Base-by-base conservation (phyloP, 2,797 vertebrate species). In the Sebastes cheni region DNA sequence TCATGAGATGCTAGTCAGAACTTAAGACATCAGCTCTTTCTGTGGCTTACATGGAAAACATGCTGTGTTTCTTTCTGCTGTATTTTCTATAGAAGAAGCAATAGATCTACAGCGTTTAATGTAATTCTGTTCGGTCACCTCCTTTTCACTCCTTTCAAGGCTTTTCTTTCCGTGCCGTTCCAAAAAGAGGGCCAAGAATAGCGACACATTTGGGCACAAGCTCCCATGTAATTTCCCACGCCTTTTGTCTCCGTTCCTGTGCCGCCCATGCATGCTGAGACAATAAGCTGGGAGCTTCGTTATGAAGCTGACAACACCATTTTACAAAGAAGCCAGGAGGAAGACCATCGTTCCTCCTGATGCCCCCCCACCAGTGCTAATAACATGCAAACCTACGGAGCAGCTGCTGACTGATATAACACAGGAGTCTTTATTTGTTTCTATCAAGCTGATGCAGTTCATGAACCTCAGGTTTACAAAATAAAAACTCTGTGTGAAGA, bases 161-260 rank as follows among this genome's bases (percentile, higher is more conserved):
- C 88, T 84, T 87, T 77, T 74, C 67, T 61, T 89, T 79, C 60
- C 27, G 42, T 61, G 67, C 54, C 7, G 72, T 70, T 86, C 34
- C 87, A 75, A 91, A 86, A 82, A 67, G 29, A 79, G 29, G 50
- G 71, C 90, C 91, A 82, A 85, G 90, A 95, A 95, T 92, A 96
- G 91, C 82, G 59, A 78, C 75, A 83, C 81, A 86, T 91, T 92
- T 80, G 78, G 85, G 89, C 88, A 86, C 82, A 71, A 83, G 87
- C 91, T 89, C 85, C 87, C 82, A 84, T 93, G 89, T 92, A 86
- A 94, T 95, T 93, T 93, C 90, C 84, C 83, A 92, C 88, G 82
- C 75, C 91, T 93, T 92, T 95, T 95, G 90, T 95, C 90, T 91
- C 72, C 20, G 74, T 88, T 92, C 89, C 86, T 90, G 77, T 71